Base-by-base conservation (phyloP, 1,140 invertebrate species). In the Drosophila bocqueti region DNA sequence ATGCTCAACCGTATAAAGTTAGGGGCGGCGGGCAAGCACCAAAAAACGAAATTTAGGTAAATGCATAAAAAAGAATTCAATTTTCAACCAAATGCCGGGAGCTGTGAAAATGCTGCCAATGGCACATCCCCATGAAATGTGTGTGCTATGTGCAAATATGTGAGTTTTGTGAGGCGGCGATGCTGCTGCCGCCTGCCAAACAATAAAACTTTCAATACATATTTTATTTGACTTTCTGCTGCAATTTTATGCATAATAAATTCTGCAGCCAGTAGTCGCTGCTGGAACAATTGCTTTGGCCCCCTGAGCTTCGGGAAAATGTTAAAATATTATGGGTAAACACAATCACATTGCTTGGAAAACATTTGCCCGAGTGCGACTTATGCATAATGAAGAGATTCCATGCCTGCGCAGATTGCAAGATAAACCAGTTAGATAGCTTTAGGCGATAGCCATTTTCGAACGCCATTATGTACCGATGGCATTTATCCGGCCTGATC, bases 161-260 rank as follows among this genome's bases (percentile, higher is more conserved):
- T 18, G 49, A 61, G 64, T n/a, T 47, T 47, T 66, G 63, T 13
- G 43, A 50, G 31, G 6, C 26, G 55, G 11, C 29, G 29, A 52
- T 52, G 49, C 49, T 34, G 49, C 67, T 24, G 21, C 47, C 26
- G 47, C 42, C 59, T 66, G 67, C 58, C 49, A 52, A 84, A 73
- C 81, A 89, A 90, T 89, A 90, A 81, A 89, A 89, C 79, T 90
- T 85, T 90, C 85, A 81, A 89, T 87, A 83, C 64, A 86, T 76
- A 85, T 89, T 90, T 90, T 85, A 89, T 90, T 81, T 63, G 78
- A 85, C 76, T 85, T 90, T 90, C 46, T 79, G 64, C 65, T 79
- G 58, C 46, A 71, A 90, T 89, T 89, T 85, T 85, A 50, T 90
- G 81, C 78, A 90, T 79, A 90, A 85, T 89, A 90, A 85, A 90